Evolutionary conservation across 2,888 invertebrate species (phyloP).

Genomic region (Ophion ellenae): DNA sequence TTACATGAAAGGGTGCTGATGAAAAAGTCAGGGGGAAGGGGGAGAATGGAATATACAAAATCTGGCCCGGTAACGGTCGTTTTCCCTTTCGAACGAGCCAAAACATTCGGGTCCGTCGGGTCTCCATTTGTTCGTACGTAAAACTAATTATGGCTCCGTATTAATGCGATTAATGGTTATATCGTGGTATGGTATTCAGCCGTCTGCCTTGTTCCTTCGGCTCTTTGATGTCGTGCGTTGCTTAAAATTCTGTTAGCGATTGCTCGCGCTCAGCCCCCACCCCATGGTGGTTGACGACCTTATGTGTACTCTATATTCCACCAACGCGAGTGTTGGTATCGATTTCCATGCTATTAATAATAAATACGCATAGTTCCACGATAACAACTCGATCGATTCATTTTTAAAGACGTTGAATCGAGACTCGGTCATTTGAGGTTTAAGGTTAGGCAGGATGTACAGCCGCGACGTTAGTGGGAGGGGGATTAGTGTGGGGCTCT

Average conservation of each 20-base stretch:
- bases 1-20: no score
- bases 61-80: no score
- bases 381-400: not conserved
- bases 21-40: no score
- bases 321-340: constrained; percentile 34
- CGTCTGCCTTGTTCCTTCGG: constrained; percentile 64
- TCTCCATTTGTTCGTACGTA: constrained; percentile 52
- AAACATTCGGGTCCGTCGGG: constrained; percentile 63
- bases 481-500: not conserved
- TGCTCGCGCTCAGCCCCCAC: constrained; percentile 50
- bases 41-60: no score
- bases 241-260: constrained; percentile 71
- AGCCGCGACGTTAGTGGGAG: not conserved
- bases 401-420: not conserved
- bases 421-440: not conserved
- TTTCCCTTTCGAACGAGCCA: constrained; percentile 45
- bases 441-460: not conserved
- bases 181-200: constrained; percentile 31
- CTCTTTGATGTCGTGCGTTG: constrained; percentile 70
- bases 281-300: not conserved
- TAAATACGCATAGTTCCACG: constrained; percentile 1
- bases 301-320: constrained; percentile 1
- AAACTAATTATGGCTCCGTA: constrained; percentile 74
- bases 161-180: constrained; percentile 75
- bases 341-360: constrained; percentile 25